Evolutionary conservation across 2,888 invertebrate species (phyloP), one percentile per base, ranked within the genome.

Genomic region (Eledona agricola): DNA sequence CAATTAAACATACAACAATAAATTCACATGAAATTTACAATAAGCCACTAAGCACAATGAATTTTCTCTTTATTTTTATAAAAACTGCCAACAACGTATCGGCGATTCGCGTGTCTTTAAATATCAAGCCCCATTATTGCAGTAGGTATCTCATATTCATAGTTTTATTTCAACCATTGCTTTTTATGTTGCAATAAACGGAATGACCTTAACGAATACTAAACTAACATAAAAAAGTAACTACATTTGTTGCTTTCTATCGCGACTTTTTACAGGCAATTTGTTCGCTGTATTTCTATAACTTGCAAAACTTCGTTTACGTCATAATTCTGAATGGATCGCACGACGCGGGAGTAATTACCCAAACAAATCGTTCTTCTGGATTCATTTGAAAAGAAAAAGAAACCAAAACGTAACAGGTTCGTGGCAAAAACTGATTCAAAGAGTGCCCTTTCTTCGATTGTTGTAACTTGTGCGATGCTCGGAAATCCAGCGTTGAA

Each of bases 121-220:
- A 46, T 46, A 46, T 46, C 35, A 46, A 26, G 12, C 46, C 34
- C 46, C 46, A 46, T 46, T 46, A 34, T 46, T 46, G 42, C 31
- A 20, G 25, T 23, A 19, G 34, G 22, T 43, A 46, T 46, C 46
- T 46, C 46, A 46, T 46, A 46, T 46, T 46, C 46, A 46, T 46
- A 46, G 26, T 46, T 46, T 46, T 46, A 46, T 46, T 46, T 46
- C 25, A 46, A 46, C 26, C 47, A 35, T 35, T 32, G 34, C 35
- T 51, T 51, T 51, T 51, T 43, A 43, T 51, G 51, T 51, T 51
- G 51, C 42, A 51, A 51, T 51, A 51, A 51, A 51, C 43, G 35
- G 26, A 51, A 51, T 51, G 51, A 51, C 51, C 51, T 42, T 51
- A 51, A 43, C 42, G 43, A 51, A 51, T 23, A 51, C 32, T 43